Conservation (phyloP, 2,888 invertebrate species). For the Aquatica leii region DNA sequence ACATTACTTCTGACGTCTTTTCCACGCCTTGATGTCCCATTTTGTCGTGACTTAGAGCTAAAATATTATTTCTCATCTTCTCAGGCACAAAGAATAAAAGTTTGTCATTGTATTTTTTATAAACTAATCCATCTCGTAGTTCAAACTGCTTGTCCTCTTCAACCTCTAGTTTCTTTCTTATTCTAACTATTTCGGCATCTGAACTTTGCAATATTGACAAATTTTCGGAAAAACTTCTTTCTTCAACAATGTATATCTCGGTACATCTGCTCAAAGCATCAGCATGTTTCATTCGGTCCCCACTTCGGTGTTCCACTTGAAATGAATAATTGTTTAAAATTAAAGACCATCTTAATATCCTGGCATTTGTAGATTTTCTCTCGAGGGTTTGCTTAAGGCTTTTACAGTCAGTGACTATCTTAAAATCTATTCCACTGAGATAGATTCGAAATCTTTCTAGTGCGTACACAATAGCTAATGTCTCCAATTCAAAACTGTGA, state of each 20-base stretch:
- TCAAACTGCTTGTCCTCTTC: constrained; percentile 5
- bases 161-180: not conserved
- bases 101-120: constrained; percentile 7
- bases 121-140: constrained; percentile 15
- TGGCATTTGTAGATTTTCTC: constrained; percentile 45
- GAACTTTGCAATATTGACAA: not conserved
- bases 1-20: constrained; percentile 2
- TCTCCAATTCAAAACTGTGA: constrained; percentile 50
- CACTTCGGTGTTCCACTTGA: not conserved
- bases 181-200: not conserved
- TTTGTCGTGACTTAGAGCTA: constrained; percentile 44
- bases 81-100: constrained; percentile 39
- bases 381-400: constrained; percentile 42
- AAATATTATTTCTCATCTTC: constrained; percentile 45
- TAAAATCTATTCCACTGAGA: constrained; percentile 45
- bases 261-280: constrained; percentile 13
- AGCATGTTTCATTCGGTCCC: not conserved
- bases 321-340: constrained; percentile 19
- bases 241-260: constrained; percentile 7
- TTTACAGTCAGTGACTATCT: constrained; percentile 46
- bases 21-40: constrained; percentile 47
- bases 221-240: constrained; percentile 10
- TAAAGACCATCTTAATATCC: constrained; percentile 32
- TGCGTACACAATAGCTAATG: constrained; percentile 45
- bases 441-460: constrained; percentile 41